Evolutionary conservation across 2,113 vertebrate genomes (phyloP).

Genomic region (Polypterus senegalus): DNA sequence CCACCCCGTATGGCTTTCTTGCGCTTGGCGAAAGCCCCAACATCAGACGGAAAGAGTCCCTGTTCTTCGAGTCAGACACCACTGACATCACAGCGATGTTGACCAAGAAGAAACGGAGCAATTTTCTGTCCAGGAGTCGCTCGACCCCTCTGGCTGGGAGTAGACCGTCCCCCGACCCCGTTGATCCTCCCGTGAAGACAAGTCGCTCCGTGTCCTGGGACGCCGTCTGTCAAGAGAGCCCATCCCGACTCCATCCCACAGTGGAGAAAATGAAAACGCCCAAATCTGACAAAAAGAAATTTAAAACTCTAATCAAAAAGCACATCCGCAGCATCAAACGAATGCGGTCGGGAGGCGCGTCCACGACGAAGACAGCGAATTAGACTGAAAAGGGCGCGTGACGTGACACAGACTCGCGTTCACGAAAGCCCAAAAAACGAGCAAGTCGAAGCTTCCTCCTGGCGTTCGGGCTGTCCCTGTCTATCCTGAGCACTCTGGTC

Average conservation of each 20-base stretch:
- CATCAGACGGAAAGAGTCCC: conserved; percentile 39
- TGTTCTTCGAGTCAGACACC: conserved; percentile 40
- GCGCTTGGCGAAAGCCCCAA: conserved; percentile 37
- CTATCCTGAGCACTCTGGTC: neutral
- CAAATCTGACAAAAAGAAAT: conserved; percentile 34
- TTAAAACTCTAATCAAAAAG: conserved; percentile 35
- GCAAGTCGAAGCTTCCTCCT: too few relatives aligned
- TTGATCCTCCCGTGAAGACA: neutral
- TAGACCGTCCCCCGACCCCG: neutral
- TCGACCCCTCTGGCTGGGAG: conserved; percentile 13
- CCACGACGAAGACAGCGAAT: neutral
- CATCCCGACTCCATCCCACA: neutral
- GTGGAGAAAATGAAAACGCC: neutral
- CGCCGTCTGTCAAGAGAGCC: neutral
- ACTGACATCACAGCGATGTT: conserved; percentile 23
- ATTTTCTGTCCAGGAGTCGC: neutral
- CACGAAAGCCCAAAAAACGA: too few relatives aligned
- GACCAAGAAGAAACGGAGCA: conserved; percentile 21
- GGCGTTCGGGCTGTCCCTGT: neutral
- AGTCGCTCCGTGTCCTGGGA: conserved; percentile 11
- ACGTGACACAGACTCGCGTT: too few relatives aligned
- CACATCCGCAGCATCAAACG: conserved; percentile 24
- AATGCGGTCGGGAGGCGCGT: conserved; percentile 8
- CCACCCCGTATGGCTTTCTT: conserved; percentile 35
- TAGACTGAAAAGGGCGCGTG: neutral